These are phyloP conservation scores for Philopedon plagiatum DNA, from an alignment of 2,888 invertebrate species.

Conservation along the genomic window DNA sequence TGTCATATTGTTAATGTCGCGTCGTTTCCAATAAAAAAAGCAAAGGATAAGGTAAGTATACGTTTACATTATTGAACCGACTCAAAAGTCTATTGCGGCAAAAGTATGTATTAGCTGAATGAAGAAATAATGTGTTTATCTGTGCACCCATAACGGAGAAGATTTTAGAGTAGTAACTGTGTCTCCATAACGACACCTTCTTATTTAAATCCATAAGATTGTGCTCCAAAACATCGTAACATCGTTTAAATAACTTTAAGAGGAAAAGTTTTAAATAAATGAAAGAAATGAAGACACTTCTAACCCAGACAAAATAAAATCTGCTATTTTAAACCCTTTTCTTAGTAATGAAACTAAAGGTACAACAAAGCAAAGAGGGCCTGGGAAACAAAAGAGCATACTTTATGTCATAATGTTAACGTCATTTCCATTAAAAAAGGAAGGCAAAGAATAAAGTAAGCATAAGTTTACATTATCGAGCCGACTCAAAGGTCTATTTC, in stretches of 20 bases:
- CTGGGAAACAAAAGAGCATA: constrained; percentile 19
- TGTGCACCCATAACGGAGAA: too few relatives aligned
- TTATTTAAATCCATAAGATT: too few relatives aligned
- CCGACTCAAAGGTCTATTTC: constrained; percentile 13
- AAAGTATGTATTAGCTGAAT: too few relatives aligned
- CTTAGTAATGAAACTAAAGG: background rate
- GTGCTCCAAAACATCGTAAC: too few relatives aligned
- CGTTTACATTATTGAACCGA: constrained; percentile 26
- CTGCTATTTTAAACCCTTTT: background rate
- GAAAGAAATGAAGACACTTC: background rate
- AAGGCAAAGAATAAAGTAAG: constrained; percentile 9
- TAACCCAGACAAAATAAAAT: background rate
- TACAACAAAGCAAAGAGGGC: constrained; percentile 7
- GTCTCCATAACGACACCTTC: too few relatives aligned
- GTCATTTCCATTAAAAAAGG: constrained; percentile 17
- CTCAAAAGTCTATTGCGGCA: constrained; percentile 12
- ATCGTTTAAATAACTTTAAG: background rate
- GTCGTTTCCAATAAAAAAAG: constrained; percentile 13
- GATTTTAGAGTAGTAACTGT: too few relatives aligned
- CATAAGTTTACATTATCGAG: constrained; percentile 33
- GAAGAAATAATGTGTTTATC: too few relatives aligned
- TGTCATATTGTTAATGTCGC: constrained; percentile 1
- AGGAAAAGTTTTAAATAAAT: background rate
- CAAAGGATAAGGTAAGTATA: constrained; percentile 16
- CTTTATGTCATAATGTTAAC: constrained; percentile 15